Base-by-base conservation (phyloP, 2,888 invertebrate species). In the Spodoptera exigua region DNA sequence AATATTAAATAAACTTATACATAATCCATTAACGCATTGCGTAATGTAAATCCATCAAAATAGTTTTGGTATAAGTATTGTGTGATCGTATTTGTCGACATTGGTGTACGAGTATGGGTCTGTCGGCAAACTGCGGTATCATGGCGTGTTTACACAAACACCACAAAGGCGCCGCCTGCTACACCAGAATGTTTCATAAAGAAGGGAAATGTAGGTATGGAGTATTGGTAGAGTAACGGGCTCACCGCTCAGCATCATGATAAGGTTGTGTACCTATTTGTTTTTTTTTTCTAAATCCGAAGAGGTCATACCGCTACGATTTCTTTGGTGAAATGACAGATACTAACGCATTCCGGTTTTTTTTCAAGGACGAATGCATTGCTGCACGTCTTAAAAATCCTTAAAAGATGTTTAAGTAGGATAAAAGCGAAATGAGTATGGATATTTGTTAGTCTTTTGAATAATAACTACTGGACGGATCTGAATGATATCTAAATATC, bases 81-180 rank as follows among this genome's bases (percentile, higher is more conserved):
- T 56, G 43, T 37, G n/a, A 32, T 43, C 44, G 62, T 85, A 76
- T 85, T 85, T 85, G 76, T 76, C 54, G 68, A 81, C 79, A 76
- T 61, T 60, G 61, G 67, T 79, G 81, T 74, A 74, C 79, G 69
- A 78, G 81, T 77, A 75, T 79, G 82, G 13, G 45, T 11, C 34
- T 83, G 80, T 82, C 74, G 74, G 76, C 74, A 78, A 76, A 78
- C 78, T 64, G 16, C 21, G 41, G 54, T 66, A 66, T 63, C 57
- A 61, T 76, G 56, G 68, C 66, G 39, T 83, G 76, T 85, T 83
- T 76, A 82, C 82, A 79, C 61, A 78, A 64, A 83, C 78, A 78
- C 69, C 77, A 80, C 79, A 83, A 84, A 82, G 78, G 56, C 74
- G 76, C 83, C 86, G 85, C 74, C 71, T 48, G 59, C 64, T 39